Evolutionary conservation across 2,888 invertebrate species (phyloP).

Genomic region (Orchesellides sinensis): DNA sequence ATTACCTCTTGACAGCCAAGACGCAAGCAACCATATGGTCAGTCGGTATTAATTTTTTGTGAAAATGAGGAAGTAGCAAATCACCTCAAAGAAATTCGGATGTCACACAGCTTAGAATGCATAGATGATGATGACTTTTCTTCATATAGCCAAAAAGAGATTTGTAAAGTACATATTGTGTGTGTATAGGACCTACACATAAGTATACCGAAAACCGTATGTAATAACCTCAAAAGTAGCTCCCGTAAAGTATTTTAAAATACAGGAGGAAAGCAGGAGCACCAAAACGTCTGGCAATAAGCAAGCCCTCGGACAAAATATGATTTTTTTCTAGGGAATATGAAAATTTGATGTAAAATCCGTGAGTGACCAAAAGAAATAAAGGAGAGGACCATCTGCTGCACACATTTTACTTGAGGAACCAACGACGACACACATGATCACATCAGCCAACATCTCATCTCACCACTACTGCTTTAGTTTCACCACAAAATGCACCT

Average conservation of each 20-base stretch:
- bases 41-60: slow-evolving; percentile 29
- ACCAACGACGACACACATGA: slow-evolving; percentile 47
- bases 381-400: slow-evolving; percentile 49
- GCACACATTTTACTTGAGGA: slow-evolving; percentile 59
- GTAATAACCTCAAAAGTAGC: not conserved
- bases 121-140: slow-evolving; percentile 57
- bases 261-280: not conserved
- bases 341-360: slow-evolving; percentile 72
- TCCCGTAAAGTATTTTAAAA: not conserved
- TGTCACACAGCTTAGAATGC: slow-evolving; percentile 14
- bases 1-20: slow-evolving; percentile 69
- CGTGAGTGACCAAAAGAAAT: slow-evolving; percentile 57
- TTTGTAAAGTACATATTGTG: slow-evolving; percentile 53
- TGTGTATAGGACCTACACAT: too few species aligned
- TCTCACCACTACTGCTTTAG: not conserved
- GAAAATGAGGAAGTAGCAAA: slow-evolving; percentile 62
- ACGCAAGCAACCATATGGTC: slow-evolving; percentile 60
- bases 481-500: slow-evolving; percentile 41
- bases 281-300: not conserved
- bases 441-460: slow-evolving; percentile 27
- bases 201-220: not conserved
- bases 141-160: slow-evolving; percentile 41
- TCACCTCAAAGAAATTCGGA: slow-evolving; percentile 48
- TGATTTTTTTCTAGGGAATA: slow-evolving; percentile 71
- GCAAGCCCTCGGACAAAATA: slow-evolving; percentile 51